These are phyloP conservation scores for Hybognathus amarus DNA, from an alignment of 2,797 vertebrate genomes.

Conservation along the genomic window DNA sequence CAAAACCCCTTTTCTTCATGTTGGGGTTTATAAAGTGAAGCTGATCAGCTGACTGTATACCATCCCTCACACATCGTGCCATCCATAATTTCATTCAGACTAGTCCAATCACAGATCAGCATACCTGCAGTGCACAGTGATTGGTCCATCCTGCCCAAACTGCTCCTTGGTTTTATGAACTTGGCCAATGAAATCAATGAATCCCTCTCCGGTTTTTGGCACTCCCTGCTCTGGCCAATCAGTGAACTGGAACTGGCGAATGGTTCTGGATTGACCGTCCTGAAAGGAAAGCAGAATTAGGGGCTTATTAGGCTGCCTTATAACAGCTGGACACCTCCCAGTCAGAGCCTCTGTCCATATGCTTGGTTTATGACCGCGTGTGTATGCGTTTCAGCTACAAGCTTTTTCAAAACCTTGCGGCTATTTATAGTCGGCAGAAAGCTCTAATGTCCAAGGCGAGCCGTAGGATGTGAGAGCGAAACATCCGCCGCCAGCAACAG, in stretches of 20 bases:
- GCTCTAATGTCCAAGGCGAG: constrained; percentile 71
- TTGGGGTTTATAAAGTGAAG: not conserved
- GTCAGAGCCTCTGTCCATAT: constrained; percentile 43
- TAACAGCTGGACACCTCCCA: constrained; percentile 42
- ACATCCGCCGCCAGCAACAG: constrained; percentile 1
- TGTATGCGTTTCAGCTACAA: constrained; percentile 50
- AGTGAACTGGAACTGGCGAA: constrained; percentile 98
- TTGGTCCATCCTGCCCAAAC: constrained; percentile 97
- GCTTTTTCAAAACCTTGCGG: constrained; percentile 64
- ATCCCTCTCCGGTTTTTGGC: constrained; percentile 94
- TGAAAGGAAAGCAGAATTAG: constrained; percentile 57
- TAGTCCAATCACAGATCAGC: not conserved
- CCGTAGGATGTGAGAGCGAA: constrained; percentile 31
- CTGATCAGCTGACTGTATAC: not conserved
- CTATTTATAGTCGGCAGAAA: constrained; percentile 74
- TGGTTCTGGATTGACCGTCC: constrained; percentile 96
- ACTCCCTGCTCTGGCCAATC: constrained; percentile 98
- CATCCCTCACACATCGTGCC: not conserved
- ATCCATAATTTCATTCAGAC: not conserved
- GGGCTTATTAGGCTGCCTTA: not conserved
- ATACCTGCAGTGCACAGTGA: constrained; percentile 97
- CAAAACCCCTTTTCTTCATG: not conserved
- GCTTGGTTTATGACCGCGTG: constrained; percentile 30
- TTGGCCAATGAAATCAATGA: constrained; percentile 97
- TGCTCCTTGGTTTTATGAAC: constrained; percentile 99